A percentile compares a stretch with the other conserved stretches of the same genome.
Conservation (phyloP, 92 coral and sea anemone species). For the Palythoa heliodiscus region DNA sequence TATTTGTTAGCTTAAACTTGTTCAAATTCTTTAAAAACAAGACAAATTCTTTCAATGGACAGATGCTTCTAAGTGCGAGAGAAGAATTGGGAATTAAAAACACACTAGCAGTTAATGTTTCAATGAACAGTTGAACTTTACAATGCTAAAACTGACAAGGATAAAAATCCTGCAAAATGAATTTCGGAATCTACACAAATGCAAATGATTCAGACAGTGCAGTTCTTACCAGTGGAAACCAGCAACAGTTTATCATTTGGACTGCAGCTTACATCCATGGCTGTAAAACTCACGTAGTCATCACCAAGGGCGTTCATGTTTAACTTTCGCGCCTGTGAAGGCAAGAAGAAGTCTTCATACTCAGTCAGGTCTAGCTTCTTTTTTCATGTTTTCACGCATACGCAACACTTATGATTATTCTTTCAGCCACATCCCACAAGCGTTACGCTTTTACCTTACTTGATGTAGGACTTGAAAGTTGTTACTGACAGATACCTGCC, state of each 20-base stretch:
- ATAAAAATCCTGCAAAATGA: background rate
- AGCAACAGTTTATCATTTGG: conserved; percentile 59
- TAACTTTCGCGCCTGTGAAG: conserved; percentile 8
- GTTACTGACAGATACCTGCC: too few species aligned
- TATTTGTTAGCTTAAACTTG: too few species aligned
- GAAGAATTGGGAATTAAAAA: too few species aligned
- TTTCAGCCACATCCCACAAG: too few species aligned
- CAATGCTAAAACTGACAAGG: too few species aligned
- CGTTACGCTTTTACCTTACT: too few species aligned
- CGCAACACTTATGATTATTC: too few species aligned
- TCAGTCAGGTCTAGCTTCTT: background rate
- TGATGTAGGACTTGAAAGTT: too few species aligned
- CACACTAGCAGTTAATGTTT: background rate
- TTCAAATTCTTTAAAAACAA: too few species aligned
- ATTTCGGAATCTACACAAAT: background rate
- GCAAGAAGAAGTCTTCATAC: background rate
- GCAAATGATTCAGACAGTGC: background rate
- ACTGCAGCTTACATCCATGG: conserved; percentile 72
- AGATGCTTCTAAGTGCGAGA: too few species aligned
- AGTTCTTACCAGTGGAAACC: conserved; percentile 61
- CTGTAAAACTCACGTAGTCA: conserved; percentile 73
- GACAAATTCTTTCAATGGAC: too few species aligned
- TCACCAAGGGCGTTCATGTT: conserved; percentile 52
- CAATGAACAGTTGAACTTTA: background rate
- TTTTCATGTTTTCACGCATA: too few species aligned